Conservation (phyloP, 2,888 invertebrate genomes). For the Mactromeris polynyma region DNA sequence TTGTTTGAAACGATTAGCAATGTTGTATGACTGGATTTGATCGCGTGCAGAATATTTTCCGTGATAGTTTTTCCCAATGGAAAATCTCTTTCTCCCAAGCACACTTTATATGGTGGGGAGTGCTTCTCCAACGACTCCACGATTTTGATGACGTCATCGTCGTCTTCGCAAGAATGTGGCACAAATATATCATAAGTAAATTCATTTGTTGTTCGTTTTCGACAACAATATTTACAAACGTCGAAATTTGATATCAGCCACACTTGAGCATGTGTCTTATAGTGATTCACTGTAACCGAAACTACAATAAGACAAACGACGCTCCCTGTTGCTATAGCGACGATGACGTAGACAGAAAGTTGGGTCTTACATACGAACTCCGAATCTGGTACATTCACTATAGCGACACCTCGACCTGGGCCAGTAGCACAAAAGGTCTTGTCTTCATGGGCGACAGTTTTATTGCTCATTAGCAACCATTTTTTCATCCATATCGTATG, state of each 20-base stretch:
- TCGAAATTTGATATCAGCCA: slow-evolving; percentile 42
- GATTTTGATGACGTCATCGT: slow-evolving; percentile 33
- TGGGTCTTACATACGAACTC: slow-evolving; percentile 37
- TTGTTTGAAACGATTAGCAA: slow-evolving; percentile 55
- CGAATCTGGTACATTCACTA: slow-evolving; percentile 39
- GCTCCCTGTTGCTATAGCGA: background rate
- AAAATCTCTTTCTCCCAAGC: slow-evolving; percentile 54
- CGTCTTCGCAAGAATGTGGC: slow-evolving; percentile 58
- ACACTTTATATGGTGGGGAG: slow-evolving; percentile 46
- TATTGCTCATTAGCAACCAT: slow-evolving; percentile 63
- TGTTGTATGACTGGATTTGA: slow-evolving; percentile 51
- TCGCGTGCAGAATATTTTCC: slow-evolving; percentile 47
- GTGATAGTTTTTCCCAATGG: slow-evolving; percentile 38
- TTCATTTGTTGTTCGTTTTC: slow-evolving; percentile 9
- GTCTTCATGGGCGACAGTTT: slow-evolving; percentile 32
- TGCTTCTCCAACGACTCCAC: slow-evolving; percentile 24
- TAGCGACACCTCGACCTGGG: slow-evolving; percentile 15
- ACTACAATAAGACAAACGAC: slow-evolving; percentile 22
- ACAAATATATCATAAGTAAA: slow-evolving; percentile 54
- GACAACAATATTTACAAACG: slow-evolving; percentile 30
- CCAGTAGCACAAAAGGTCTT: slow-evolving; percentile 50
- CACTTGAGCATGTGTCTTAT: slow-evolving; percentile 29
- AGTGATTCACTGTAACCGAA: background rate
- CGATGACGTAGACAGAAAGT: background rate
- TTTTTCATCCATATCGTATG: slow-evolving; percentile 73